Conservation (phyloP, 2,113 vertebrate species). For the Cyprinodon tularosa region DNA sequence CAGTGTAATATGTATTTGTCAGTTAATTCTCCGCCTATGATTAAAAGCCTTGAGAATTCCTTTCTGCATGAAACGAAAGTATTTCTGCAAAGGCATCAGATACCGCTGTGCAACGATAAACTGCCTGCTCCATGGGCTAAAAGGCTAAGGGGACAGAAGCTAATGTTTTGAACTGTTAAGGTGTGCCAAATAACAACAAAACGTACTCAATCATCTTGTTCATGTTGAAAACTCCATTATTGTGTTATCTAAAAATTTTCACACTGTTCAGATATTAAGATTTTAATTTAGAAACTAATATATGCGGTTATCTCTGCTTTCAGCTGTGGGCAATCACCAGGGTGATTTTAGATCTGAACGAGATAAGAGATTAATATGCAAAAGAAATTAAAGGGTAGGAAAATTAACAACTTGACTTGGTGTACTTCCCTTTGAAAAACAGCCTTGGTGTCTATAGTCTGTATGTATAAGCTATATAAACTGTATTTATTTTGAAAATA, state of each 20-base stretch:
- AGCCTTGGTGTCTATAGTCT: no score
- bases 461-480: no score
- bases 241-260: conserved; percentile 38
- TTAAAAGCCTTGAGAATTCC: conserved; percentile 77
- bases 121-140: conserved; percentile 64
- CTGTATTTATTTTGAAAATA: no score
- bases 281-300: background rate
- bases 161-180: conserved; percentile 77
- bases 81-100: conserved; percentile 83
- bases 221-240: conserved; percentile 20
- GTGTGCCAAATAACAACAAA: conserved; percentile 63
- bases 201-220: conserved; percentile 62
- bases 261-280: conserved; percentile 19
- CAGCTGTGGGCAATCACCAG: conserved; percentile 2
- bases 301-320: conserved; percentile 5
- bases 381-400: no score
- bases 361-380: background rate
- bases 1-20: conserved; percentile 79
- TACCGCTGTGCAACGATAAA: conserved; percentile 78
- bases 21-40: conserved; percentile 73
- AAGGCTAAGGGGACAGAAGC: conserved; percentile 63
- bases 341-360: background rate
- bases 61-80: conserved; percentile 72
- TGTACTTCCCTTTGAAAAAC: background rate
- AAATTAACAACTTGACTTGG: no score